Base-by-base conservation (phyloP, 2,113 vertebrate genomes). In the Trichomycterus rosablanca region DNA sequence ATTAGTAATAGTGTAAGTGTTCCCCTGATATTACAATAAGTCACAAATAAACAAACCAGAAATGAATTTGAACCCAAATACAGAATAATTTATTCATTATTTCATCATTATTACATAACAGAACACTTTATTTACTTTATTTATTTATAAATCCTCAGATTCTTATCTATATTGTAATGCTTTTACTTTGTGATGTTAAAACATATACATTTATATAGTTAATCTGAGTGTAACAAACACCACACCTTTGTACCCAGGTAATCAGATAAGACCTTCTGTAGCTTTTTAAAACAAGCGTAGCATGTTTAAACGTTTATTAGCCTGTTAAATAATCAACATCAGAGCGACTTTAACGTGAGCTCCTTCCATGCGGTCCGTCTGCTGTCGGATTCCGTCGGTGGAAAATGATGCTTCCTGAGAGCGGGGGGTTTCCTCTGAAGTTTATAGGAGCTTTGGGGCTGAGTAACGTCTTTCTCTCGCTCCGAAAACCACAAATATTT, bases 291-390 rank as follows among this genome's bases (percentile, higher is more conserved):
- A 18, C 18, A 50, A 12, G 6, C 15, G 14, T 26, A 56, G 39
- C 34, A 40, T 66, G 8, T 62, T 68, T n/a, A n/a, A n/a, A n/a
- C n/a, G n/a, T n/a, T 68, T 63, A 67, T 58, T 35, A 46, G 60
- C 35, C 65, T 68, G 30, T 67, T 68, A 74, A 71, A 61, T 43
- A 53, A 37, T 62, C 62, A 57, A 60, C 56, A 65, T 15, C 61
- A 61, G 52, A 64, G 50, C 40, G 52, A 39, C 7, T 39, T 10
- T 52, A 65, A 66, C 46, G 37, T 68, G 28, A 71, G 63, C 65
- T 52, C 63, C 59, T 60, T 42, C 64, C 68, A 59, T 46, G 24
- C 52, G 24, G 34, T 45, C 43, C 40, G 32, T 61, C 54, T 58
- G 67, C 35, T 57, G 55, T 46, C 48, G 50, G 32, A 14, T 53